These are phyloP conservation scores for Ptilorrhoa leucosticta DNA, from an alignment of 2,113 vertebrate genomes.

Conservation along the genomic window DNA sequence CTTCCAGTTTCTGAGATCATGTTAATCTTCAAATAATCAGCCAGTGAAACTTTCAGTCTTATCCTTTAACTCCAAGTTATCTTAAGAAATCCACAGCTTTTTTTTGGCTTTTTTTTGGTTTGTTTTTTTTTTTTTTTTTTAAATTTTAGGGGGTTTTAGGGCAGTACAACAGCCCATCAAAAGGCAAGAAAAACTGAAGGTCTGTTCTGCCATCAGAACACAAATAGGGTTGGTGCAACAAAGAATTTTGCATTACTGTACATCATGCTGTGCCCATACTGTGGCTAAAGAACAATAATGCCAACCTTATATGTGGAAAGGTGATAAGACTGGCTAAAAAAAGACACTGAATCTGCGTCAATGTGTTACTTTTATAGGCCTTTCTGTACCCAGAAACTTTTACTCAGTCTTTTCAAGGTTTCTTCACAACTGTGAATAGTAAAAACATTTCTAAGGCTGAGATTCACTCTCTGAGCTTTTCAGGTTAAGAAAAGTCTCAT, in stretches of 20 bases:
- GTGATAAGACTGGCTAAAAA: constrained; percentile 21
- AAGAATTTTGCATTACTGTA: neutral
- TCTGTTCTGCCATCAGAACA: neutral
- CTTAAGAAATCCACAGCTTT: neutral
- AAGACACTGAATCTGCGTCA: constrained; percentile 11
- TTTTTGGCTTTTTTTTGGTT: neutral
- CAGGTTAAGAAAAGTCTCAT: neutral
- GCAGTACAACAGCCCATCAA: neutral
- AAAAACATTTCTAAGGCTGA: neutral
- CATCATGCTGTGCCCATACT: neutral
- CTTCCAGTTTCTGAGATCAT: neutral
- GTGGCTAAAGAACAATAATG: neutral
- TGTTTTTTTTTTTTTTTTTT: too few species aligned
- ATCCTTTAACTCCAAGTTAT: neutral
- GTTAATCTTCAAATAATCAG: neutral
- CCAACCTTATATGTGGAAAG: neutral
- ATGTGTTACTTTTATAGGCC: neutral
- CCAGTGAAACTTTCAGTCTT: neutral
- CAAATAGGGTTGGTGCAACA: neutral
- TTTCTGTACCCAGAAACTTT: neutral
- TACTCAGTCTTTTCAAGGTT: neutral
- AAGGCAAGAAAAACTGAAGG: neutral
- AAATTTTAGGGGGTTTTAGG: neutral
- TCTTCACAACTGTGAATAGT: neutral
- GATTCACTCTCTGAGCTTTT: neutral